These are phyloP conservation scores for Zygaena filipendulae DNA, from an alignment of 2,888 invertebrate genomes.

Conservation along the genomic window DNA sequence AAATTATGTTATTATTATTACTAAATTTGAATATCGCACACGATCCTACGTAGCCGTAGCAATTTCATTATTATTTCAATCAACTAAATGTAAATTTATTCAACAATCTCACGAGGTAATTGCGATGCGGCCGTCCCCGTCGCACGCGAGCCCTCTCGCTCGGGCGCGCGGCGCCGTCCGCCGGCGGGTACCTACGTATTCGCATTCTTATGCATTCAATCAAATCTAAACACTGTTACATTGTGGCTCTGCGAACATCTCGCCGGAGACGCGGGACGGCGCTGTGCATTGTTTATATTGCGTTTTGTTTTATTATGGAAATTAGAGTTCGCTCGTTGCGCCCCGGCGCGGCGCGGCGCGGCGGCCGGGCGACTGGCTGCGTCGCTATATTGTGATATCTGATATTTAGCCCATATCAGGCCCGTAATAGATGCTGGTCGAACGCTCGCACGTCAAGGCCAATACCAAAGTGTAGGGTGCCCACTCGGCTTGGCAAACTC, in stretches of 20 bases:
- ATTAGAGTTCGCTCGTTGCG: conserved; percentile 37
- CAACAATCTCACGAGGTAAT: conserved; percentile 69
- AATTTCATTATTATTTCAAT: conserved; percentile 70
- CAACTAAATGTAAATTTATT: conserved; percentile 69
- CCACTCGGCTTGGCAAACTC: too few species aligned
- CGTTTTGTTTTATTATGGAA: conserved; percentile 45
- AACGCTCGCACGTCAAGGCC: too few species aligned
- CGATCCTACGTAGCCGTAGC: conserved; percentile 55
- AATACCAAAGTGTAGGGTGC: too few species aligned
- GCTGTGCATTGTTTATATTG: conserved; percentile 43
- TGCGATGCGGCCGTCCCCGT: conserved; percentile 44
- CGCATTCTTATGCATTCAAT: conserved; percentile 66
- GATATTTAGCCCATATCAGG: too few species aligned
- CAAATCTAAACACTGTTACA: conserved; percentile 45
- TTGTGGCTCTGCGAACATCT: conserved; percentile 33
- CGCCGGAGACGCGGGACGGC: conserved; percentile 26
- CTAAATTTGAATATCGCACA: conserved; percentile 64
- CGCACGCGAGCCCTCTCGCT: conserved; percentile 24
- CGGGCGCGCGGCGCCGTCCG: conserved; percentile 25
- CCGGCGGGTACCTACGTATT: too few species aligned
- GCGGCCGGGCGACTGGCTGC: conserved; percentile 14
- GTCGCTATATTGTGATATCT: conserved; percentile 20
- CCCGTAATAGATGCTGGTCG: too few species aligned
- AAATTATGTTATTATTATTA: conserved; percentile 65
- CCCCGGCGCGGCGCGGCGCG: too few species aligned